Base-by-base conservation (phyloP, 2,888 invertebrate genomes). In the Meteorus colon region DNA sequence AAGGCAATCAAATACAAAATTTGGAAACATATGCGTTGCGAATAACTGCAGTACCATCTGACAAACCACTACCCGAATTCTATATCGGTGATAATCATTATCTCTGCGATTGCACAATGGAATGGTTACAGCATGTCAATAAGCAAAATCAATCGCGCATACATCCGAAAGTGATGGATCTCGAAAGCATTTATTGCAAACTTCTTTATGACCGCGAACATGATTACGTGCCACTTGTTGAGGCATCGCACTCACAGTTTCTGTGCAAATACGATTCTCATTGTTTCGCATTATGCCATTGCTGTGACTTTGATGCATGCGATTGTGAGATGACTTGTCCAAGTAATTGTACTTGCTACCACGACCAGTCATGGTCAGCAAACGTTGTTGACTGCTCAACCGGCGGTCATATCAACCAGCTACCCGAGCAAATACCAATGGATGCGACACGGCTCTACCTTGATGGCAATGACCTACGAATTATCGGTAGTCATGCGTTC, bases 261-360 rank as follows among this genome's bases (percentile, higher is more conserved):
- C 91, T 96, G 82, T 96, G 96, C 90, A 94, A 94, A 87, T 96
- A 96, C 88, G 94, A 95, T 79, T 93, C 94, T 79, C 95, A 96
- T 86, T 97, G 97, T 89, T 96, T 96, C 88, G 95, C 96, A 5
- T 90, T 95, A 79, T 97, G 97, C 87, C 95, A 96, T 86, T 97
- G 97, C 87, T 97, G 97, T 89, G 96, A 96, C 89, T 97, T 96
- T 87, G 96, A 96, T 86, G 96, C 96, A 48, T 97, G 97, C 89
- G 97, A 97, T 90, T 97, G 97, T 91, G 95, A 97, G 91, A 96
- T 96, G 95, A 96, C 95, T 70, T 97, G 97, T 86, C 97, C 97
- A 31, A 92, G 92, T 74, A 95, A 95, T 87, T 97, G 97, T 90
- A 95, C 95, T 74, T 97, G 97, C 90, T 97, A 96, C 90, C 95